Evolutionary conservation across 37 sponge, comb jelly and placozoan species (phyloP), one percentile per base, ranked within the genome.

Genomic region (Crambe crambe): DNA sequence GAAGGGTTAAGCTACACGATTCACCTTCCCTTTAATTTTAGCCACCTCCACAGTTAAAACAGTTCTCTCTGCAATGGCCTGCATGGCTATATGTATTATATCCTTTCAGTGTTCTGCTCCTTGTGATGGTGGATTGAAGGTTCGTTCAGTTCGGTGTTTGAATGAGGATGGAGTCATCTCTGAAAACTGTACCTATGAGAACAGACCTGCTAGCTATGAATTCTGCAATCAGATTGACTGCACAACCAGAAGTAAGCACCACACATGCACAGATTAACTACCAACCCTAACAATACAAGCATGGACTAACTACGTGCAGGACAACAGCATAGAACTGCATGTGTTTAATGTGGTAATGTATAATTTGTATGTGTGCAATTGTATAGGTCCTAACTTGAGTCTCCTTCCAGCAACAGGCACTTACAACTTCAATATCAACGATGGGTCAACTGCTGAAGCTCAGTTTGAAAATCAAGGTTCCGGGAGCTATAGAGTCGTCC

Each of bases 101-200:
- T 29, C 56, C 63, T 2, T 59, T 21, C 38, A 81, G 82, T 81
- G 82, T 37, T 81, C 82, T 10, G 63, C 73, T 15, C 72, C 64
- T 26, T 81, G 82, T 81, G 82, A 65, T 2, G 66, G 73, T 8
- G 82, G 82, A 5, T 3, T 81, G 22, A 20, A 74, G 29, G 25
- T 27, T 10, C 62, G 82, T 4, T 64, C 73, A n/a, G 73, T 81
- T 37, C 62, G 73, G 2, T 81, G 82, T 73, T 27, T 71, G 12
- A 65, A 68, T 36, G 70, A 68, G 43, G 67, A 44, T 31, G 80
- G 70, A 37, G 25, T 69, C 31, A 69, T 80, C 21, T 42, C 36
- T 22, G 32, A 35, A 2, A 35, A 35, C 32, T 69, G 70, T 27
- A 56, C 4, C 1, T 21, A 8, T 12, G 3, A 42, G 1, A 79